A percentile compares a stretch with the other conserved stretches of the same genome.
phyloP scores from a whole-genome alignment of 2,797 vertebrate genomes.

The Chelidonichthys spinosus region DNA sequence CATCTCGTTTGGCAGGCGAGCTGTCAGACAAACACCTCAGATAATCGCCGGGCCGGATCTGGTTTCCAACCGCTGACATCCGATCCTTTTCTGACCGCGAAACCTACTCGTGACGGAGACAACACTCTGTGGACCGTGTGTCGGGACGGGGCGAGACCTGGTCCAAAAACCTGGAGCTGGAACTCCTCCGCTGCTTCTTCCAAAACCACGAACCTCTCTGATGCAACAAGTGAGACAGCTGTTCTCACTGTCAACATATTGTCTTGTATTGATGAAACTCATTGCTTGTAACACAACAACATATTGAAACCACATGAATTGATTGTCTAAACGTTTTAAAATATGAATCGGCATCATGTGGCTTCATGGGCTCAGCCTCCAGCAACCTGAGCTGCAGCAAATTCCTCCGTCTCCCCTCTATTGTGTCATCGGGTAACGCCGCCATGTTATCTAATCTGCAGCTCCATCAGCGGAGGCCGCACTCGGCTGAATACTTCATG shows the following conservation, averaged over 20 bases:
- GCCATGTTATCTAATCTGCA: slow-evolving; percentile 38
- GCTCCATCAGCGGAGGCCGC: slow-evolving; percentile 15
- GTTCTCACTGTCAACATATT: not conserved
- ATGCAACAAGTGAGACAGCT: not conserved
- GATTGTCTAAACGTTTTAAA: not conserved
- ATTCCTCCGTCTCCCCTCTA: slow-evolving; percentile 13
- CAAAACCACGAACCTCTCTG: too few species aligned
- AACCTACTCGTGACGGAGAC: slow-evolving; percentile 27
- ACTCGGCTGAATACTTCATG: slow-evolving; percentile 37
- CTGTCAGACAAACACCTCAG: slow-evolving; percentile 56
- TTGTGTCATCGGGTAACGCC: slow-evolving; percentile 20
- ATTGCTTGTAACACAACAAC: not conserved
- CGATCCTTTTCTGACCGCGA: slow-evolving; percentile 23
- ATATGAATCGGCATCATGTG: not conserved
- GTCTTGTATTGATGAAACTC: not conserved
- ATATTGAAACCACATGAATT: not conserved
- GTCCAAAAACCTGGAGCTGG: not conserved
- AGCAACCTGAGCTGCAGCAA: slow-evolving; percentile 28
- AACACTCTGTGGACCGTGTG: not conserved
- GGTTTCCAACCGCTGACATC: slow-evolving; percentile 50
- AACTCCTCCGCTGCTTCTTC: not conserved
- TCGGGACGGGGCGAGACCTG: not conserved
- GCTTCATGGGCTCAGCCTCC: not conserved
- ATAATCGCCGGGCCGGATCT: slow-evolving; percentile 46
- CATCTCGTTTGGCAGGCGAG: slow-evolving; percentile 27